Evolutionary conservation across 1,140 invertebrate genomes (phyloP), one percentile per base, ranked within the genome.

Genomic region (Araneus ventricosus): DNA sequence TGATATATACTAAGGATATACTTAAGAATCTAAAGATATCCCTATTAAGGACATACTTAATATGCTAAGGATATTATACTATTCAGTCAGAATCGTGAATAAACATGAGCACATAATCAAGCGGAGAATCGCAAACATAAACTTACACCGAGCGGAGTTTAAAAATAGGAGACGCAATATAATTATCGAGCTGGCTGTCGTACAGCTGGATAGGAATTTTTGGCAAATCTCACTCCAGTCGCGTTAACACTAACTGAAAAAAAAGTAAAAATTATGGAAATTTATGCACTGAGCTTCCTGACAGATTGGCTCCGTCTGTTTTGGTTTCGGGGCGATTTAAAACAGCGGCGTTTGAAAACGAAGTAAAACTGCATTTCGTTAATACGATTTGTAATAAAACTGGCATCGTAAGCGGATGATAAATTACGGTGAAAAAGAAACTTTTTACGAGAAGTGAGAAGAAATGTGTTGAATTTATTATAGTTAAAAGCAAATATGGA

Each of bases 151-250:
- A 4, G 20, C 34, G 4, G n/a, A 37, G 70, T 75, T 75, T 34
- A 70, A 34, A 75, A 37, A 34, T 75, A 75, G 30, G 34, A 20
- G 17, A 34, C 17, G 14, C 17, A 75, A 75, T 37, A 37, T 34
- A 75, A 75, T 75, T 75, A 75, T 34, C 30, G 30, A 75, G n/a
- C 30, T 75, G 70, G 70, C 70, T 37, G 27, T 6, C 3, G 22
- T 63, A 63, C 70, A 75, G 30, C 30, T 75, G 30, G 70, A 37
- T 34, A 22, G 70, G n/a, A 37, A 67, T 5, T 75, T 75, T 75
- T 75, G 70, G 70, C 70, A 75, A 75, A 37, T 75, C 70, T 37
- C 70, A 20, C 70, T 34, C n/a, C 34, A 34, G 27, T 75, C 70
- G 27, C 70, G 70, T 75, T 75, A 75, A 37, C 70, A 34, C 4